Conservation (phyloP, 64 coral and sea anemone genomes). For the Hydrozoanthus tunicans region DNA sequence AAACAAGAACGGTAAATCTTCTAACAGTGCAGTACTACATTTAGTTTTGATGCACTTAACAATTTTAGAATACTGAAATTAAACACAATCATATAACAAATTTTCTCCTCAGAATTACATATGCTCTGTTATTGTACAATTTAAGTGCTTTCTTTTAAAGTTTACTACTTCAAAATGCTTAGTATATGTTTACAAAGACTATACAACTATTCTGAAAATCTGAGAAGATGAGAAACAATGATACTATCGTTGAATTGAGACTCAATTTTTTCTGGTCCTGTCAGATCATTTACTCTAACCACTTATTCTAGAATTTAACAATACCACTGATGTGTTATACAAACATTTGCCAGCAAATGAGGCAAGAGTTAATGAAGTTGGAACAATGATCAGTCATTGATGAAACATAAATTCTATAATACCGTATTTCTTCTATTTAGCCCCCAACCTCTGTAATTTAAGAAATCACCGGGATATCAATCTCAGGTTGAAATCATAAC, state of each 20-base stretch:
- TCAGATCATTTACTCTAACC: background rate
- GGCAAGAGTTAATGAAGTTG: slow-evolving; percentile 13
- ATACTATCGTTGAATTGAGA: slow-evolving; percentile 14
- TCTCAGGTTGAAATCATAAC: too few relatives aligned
- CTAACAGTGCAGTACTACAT: too few relatives aligned
- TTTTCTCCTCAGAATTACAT: too few relatives aligned
- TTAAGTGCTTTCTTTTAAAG: slow-evolving; percentile 1
- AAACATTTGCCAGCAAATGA: slow-evolving; percentile 5
- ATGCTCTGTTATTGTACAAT: background rate
- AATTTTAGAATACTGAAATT: too few relatives aligned
- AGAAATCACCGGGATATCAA: too few relatives aligned
- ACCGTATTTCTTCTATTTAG: too few relatives aligned
- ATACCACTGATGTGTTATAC: slow-evolving; percentile 9
- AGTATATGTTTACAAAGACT: slow-evolving; percentile 10
- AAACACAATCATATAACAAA: too few relatives aligned
- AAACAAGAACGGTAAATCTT: background rate
- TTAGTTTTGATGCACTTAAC: too few relatives aligned
- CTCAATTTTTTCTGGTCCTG: background rate
- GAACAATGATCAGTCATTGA: background rate
- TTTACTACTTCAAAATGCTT: background rate
- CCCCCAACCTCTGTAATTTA: too few relatives aligned
- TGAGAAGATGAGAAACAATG: slow-evolving; percentile 13
- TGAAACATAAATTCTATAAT: too few relatives aligned
- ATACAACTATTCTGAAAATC: background rate
- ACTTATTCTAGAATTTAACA: background rate